Base-by-base conservation (phyloP, 2,797 vertebrate genomes). In the Varecia variegata region DNA sequence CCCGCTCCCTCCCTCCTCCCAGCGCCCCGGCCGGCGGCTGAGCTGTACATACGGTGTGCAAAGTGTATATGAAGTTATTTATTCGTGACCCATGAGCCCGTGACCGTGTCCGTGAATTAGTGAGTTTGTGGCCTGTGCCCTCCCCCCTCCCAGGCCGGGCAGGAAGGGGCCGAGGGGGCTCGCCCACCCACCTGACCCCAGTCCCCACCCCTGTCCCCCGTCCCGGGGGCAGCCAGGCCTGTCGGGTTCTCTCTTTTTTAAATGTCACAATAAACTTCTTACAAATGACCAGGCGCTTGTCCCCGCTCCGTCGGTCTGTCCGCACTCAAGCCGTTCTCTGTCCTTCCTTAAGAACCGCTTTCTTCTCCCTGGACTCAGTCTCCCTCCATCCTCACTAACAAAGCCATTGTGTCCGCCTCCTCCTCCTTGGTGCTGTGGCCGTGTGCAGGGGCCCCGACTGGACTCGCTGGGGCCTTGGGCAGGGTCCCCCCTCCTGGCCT, bases 211-310 rank as follows among this genome's bases (percentile, higher is more conserved):
- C 17, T 18, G 12, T 86, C 74, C 62, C 68, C 45, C 14, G 27
- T 62, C 71, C 43, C 30, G 6, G 67, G 47, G 81, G 40, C 95
- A 97, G 98, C 97, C 98, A 95, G 97, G 92, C 95, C 94, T 97
- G 95, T 90, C 77, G 95, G 92, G 95, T 56, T 96, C 93, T 47
- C 84, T 92, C 85, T 99, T 99, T 99, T 99, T 99, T 98, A 99
- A 99, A 99, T 99, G 99, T 99, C 98, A 97, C 99, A 99, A 99
- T 99, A 99, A 99, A 99, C 99, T 99, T 99, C 99, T 99, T 99
- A 99, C 98, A 99, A 99, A 99, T 94, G 94, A 95, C 95, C 92
- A 79, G 60, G 85, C 85, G 88, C 95, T 74, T 54, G 95, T 96
- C 73, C 73, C 67, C 74, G 65, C 93, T 88, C 93, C 71, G 17